phyloP scores from a whole-genome alignment of 2,888 invertebrate genomes.

The Vesta saturnalis region DNA sequence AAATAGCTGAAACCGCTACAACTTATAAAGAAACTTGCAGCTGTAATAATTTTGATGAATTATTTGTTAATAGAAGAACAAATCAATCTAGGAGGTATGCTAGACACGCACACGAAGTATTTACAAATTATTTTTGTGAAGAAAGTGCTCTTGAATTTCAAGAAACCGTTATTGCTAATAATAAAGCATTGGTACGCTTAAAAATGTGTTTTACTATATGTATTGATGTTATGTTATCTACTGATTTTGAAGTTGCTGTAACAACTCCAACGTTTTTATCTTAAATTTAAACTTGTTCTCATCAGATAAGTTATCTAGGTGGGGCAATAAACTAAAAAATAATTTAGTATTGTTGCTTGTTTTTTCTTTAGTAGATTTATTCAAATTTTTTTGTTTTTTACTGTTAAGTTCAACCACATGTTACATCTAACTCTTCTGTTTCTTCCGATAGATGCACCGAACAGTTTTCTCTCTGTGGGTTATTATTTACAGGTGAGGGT shows the following conservation, averaged over 20 bases:
- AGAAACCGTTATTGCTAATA: too few relatives aligned
- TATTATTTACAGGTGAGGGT: too few relatives aligned
- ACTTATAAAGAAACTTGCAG: neutral
- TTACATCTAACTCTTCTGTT: too few relatives aligned
- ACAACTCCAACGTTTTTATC: too few relatives aligned
- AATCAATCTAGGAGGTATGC: too few relatives aligned
- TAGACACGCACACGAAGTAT: too few relatives aligned
- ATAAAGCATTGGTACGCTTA: neutral
- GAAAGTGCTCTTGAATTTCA: too few relatives aligned
- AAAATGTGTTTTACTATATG: neutral
- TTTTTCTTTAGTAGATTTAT: neutral
- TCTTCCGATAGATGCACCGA: too few relatives aligned
- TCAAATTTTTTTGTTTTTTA: neutral
- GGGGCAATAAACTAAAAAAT: neutral
- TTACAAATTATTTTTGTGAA: too few relatives aligned
- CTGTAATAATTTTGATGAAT: neutral
- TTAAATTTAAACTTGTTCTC: neutral
- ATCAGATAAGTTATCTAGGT: too few relatives aligned
- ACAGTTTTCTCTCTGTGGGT: too few relatives aligned
- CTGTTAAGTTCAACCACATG: neutral
- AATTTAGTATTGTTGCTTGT: neutral
- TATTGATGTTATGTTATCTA: neutral
- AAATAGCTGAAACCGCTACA: neutral
- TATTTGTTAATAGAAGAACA: neutral
- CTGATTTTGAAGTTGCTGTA: neutral